phyloP scores from a whole-genome alignment of 2,113 vertebrate species.

The Nothocercus nigrocapillus region DNA sequence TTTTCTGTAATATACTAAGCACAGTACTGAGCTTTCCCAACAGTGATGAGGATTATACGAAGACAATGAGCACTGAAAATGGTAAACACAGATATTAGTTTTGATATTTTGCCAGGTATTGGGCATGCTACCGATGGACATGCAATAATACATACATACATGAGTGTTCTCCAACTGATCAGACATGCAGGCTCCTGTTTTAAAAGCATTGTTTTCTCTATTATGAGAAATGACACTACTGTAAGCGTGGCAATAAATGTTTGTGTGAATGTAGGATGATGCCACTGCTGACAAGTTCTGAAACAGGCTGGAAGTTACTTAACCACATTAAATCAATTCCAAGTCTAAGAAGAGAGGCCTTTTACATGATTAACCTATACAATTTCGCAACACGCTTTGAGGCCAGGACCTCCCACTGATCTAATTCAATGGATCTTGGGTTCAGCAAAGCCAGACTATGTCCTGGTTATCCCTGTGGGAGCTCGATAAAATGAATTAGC shows the following conservation, averaged over 20 bases:
- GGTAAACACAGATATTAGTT: neutral
- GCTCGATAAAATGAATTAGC: neutral
- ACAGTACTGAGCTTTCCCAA: neutral
- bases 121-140: neutral
- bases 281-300: neutral
- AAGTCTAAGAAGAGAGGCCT: neutral
- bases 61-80: neutral
- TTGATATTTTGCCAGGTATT: neutral
- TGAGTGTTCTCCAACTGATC: neutral
- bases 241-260: neutral
- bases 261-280: neutral
- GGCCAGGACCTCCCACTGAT: neutral
- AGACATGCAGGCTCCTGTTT: neutral
- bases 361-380: neutral
- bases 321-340: neutral
- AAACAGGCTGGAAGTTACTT: neutral
- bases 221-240: neutral
- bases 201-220: neutral
- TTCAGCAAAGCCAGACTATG: neutral
- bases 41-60: neutral
- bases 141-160: neutral
- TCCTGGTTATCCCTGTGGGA: neutral
- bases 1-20: neutral
- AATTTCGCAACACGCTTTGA: neutral
- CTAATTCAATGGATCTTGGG: neutral